A percentile compares a stretch with the other conserved stretches of the same genome.
phyloP scores from a whole-genome alignment of 2,113 vertebrate genomes.

The Dicaeum eximium region DNA sequence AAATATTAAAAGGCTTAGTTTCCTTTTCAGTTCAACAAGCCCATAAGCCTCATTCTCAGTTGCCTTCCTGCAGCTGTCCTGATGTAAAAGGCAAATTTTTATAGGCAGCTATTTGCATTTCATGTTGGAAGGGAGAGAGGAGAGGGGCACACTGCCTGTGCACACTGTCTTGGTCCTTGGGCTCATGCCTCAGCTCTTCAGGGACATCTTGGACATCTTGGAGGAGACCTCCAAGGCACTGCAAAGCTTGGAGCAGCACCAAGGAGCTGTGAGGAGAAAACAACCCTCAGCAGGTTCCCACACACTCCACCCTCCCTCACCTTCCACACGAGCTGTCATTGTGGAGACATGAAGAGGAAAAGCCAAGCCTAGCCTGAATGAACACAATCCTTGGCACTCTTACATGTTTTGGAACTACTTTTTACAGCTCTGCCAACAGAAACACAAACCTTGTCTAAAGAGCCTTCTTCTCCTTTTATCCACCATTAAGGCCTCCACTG shows the following conservation, averaged over 20 bases:
- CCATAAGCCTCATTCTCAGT: not conserved
- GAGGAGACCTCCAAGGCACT: not conserved
- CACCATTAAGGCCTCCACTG: not conserved
- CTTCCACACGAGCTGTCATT: not conserved
- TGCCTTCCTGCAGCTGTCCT: not conserved
- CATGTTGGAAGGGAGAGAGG: not conserved
- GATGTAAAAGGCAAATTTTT: not conserved
- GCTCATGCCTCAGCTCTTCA: not conserved
- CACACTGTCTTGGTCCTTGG: not conserved
- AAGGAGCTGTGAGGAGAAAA: not conserved
- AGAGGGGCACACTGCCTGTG: rapidly evolving
- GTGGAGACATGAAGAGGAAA: not conserved
- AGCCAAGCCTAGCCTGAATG: not conserved
- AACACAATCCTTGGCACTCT: not conserved
- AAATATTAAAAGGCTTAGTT: not conserved
- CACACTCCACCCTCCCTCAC: constrained; percentile 1
- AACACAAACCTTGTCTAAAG: not conserved
- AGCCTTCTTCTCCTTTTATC: not conserved
- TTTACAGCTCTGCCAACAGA: not conserved
- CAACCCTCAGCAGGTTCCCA: not conserved
- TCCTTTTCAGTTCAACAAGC: not conserved
- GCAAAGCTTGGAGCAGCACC: not conserved
- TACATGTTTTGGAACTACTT: not conserved
- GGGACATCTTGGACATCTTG: no score
- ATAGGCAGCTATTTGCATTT: not conserved